phyloP scores from a whole-genome alignment of 2,888 invertebrate genomes.

The Saturnia pavonia region DNA sequence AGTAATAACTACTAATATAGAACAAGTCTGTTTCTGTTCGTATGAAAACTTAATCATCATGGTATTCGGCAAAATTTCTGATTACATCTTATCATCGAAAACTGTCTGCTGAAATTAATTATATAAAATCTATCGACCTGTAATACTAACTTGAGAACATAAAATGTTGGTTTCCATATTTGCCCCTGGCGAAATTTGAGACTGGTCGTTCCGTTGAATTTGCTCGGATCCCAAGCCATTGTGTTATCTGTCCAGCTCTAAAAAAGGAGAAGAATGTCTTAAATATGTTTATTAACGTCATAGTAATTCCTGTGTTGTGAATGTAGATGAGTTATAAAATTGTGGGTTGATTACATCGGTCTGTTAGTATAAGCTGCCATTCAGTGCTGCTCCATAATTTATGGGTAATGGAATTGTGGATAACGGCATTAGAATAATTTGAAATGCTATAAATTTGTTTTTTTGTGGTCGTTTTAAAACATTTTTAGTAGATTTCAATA shows the following conservation, averaged over 20 bases:
- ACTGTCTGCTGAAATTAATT: not conserved
- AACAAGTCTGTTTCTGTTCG: too few relatives aligned
- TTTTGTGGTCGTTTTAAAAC: too few relatives aligned
- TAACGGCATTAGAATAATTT: too few relatives aligned
- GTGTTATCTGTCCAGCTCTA: slow-evolving; percentile 85
- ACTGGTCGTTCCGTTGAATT: slow-evolving; percentile 76
- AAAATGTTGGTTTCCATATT: slow-evolving; percentile 82
- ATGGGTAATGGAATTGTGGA: too few relatives aligned
- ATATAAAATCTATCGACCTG: not conserved
- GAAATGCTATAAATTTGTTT: too few relatives aligned
- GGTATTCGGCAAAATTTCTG: too few relatives aligned
- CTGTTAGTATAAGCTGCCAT: not conserved
- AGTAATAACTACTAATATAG: too few relatives aligned
- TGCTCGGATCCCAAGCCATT: slow-evolving; percentile 82
- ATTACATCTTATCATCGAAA: not conserved
- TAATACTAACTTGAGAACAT: slow-evolving; percentile 64
- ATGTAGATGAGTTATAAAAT: not conserved
- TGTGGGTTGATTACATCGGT: not conserved
- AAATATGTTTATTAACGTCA: not conserved
- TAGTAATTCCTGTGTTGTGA: not conserved
- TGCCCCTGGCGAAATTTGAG: slow-evolving; percentile 78
- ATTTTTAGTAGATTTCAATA: too few relatives aligned
- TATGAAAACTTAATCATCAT: too few relatives aligned
- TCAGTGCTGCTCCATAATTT: not conserved
- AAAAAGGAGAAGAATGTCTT: slow-evolving; percentile 31